Conservation (phyloP, 2,113 vertebrate species). For the Rhombomys opimus region DNA sequence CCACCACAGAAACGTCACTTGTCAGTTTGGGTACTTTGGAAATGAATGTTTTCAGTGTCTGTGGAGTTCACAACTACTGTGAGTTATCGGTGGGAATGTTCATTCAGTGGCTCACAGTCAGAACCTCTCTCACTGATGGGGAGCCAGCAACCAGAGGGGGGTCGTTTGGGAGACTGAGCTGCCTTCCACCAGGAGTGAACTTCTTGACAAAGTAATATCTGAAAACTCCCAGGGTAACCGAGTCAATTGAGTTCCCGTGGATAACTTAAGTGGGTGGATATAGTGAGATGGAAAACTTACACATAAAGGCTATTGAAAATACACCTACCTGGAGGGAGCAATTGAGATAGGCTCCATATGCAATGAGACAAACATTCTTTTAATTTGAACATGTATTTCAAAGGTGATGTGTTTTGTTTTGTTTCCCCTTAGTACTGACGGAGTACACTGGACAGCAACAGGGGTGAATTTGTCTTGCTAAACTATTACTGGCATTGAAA, state of each 20-base stretch:
- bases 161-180: not conserved
- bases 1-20: not conserved
- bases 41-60: slow-evolving; percentile 8
- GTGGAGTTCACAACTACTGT: not conserved
- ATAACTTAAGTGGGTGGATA: slow-evolving; percentile 42
- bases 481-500: slow-evolving; percentile 75
- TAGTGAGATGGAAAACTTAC: slow-evolving; percentile 56
- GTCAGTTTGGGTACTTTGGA: slow-evolving; percentile 41
- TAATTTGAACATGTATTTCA: slow-evolving; percentile 68
- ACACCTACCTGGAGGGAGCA: slow-evolving; percentile 13
- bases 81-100: slow-evolving; percentile 24
- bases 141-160: not conserved
- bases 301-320: slow-evolving; percentile 16
- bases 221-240: not conserved
- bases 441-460: slow-evolving; percentile 22
- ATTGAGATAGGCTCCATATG: slow-evolving; percentile 21
- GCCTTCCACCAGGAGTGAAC: not conserved
- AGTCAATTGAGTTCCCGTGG: not conserved
- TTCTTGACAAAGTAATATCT: not conserved
- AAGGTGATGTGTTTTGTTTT: slow-evolving; percentile 48
- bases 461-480: slow-evolving; percentile 70
- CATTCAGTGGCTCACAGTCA: not conserved
- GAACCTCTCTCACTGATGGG: not conserved
- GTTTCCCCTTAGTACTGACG: slow-evolving; percentile 9
- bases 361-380: slow-evolving; percentile 44